A percentile compares a stretch with the other conserved stretches of the same genome.
These are phyloP conservation scores for Syritta pipiens DNA, from an alignment of 2,888 invertebrate genomes.

Conservation along the genomic window DNA sequence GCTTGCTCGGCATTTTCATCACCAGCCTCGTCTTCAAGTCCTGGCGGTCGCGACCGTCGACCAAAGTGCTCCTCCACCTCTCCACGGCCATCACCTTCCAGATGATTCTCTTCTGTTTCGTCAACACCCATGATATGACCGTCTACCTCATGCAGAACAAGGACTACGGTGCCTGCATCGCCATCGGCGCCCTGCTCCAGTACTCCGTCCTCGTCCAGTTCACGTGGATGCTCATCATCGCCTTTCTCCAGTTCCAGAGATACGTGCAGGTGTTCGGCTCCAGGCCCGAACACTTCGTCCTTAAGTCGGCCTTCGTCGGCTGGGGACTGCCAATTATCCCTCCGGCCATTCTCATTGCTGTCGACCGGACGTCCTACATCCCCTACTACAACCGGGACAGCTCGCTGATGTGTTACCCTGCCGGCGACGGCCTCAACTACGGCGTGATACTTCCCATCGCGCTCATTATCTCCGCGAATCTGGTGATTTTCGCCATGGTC, in stretches of 20 bases:
- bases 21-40: slow-evolving; percentile 82
- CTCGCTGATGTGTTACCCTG: slow-evolving; percentile 81
- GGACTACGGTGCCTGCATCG: slow-evolving; percentile 79
- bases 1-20: slow-evolving; percentile 82
- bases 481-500: slow-evolving; percentile 81
- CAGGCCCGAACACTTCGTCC: slow-evolving; percentile 82
- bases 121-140: slow-evolving; percentile 74
- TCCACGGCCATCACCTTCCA: slow-evolving; percentile 83
- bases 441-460: slow-evolving; percentile 81
- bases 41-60: slow-evolving; percentile 83
- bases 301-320: slow-evolving; percentile 83
- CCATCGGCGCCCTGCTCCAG: slow-evolving; percentile 83
- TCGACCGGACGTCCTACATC: slow-evolving; percentile 80
- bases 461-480: slow-evolving; percentile 81
- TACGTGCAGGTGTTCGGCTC: slow-evolving; percentile 84
- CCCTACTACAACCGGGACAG: slow-evolving; percentile 73
- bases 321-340: slow-evolving; percentile 84
- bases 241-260: slow-evolving; percentile 84
- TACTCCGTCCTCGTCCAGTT: slow-evolving; percentile 85
- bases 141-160: slow-evolving; percentile 72
- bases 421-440: slow-evolving; percentile 80
- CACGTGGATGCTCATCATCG: slow-evolving; percentile 87
- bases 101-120: slow-evolving; percentile 79
- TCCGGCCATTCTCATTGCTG: slow-evolving; percentile 79
- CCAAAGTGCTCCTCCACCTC: slow-evolving; percentile 84